A percentile compares a stretch with the other conserved stretches of the same genome.
These are phyloP conservation scores for Dryomyza anilis DNA, from an alignment of 2,888 invertebrate species.

Conservation along the genomic window DNA sequence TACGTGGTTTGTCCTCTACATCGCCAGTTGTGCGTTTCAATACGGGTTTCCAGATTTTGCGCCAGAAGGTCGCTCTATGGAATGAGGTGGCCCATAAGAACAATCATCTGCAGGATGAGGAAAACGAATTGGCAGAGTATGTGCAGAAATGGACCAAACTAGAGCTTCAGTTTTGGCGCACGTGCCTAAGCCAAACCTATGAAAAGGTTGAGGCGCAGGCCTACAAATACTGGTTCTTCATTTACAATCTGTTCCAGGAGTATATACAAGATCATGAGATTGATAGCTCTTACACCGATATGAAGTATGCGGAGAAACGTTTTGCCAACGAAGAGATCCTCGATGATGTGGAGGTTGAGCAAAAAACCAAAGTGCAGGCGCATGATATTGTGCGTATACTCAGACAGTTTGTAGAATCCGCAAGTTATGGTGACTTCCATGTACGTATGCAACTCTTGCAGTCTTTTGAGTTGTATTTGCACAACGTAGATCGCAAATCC, in stretches of 20 bases:
- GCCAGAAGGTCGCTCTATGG: slow-evolving; percentile 88
- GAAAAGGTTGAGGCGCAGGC: slow-evolving; percentile 70
- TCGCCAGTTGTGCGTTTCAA: slow-evolving; percentile 87
- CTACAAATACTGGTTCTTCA: slow-evolving; percentile 89
- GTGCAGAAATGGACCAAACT: slow-evolving; percentile 90
- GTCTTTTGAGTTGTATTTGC: slow-evolving; percentile 80
- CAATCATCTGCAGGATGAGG: slow-evolving; percentile 78
- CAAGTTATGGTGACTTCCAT: slow-evolving; percentile 83
- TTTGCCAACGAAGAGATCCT: slow-evolving; percentile 46
- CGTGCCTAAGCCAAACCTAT: slow-evolving; percentile 74
- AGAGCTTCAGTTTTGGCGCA: slow-evolving; percentile 88
- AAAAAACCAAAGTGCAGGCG: slow-evolving; percentile 45
- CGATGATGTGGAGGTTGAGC: slow-evolving; percentile 37
- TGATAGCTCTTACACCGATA: slow-evolving; percentile 45
- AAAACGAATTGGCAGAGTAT: slow-evolving; percentile 76
- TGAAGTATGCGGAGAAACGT: slow-evolving; percentile 47
- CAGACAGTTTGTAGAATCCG: slow-evolving; percentile 81
- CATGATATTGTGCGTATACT: slow-evolving; percentile 65
- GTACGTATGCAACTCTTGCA: slow-evolving; percentile 77
- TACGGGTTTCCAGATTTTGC: slow-evolving; percentile 86
- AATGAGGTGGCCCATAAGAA: slow-evolving; percentile 87
- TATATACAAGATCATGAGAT: slow-evolving; percentile 62
- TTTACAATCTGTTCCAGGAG: slow-evolving; percentile 75
- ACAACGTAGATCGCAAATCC: slow-evolving; percentile 61
- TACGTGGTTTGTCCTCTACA: slow-evolving; percentile 74